phyloP scores from a whole-genome alignment of 2,113 vertebrate species.

The Mobula birostris region DNA sequence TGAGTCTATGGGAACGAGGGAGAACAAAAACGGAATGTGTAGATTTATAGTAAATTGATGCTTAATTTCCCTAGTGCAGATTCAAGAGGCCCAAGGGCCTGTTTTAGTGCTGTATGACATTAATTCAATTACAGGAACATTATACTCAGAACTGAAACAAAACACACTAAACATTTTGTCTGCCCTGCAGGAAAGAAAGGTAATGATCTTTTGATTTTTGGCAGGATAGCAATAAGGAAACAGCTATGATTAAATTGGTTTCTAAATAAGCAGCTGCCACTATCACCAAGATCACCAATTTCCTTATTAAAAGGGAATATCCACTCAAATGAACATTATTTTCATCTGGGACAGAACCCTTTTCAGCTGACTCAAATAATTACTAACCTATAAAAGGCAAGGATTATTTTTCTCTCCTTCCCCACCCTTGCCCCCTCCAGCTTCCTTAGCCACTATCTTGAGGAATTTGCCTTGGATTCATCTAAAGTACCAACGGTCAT shows the following conservation, averaged over 20 bases:
- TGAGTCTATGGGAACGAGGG: too few species aligned
- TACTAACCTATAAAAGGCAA: background rate
- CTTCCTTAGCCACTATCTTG: background rate
- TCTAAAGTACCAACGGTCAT: background rate
- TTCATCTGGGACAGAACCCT: background rate
- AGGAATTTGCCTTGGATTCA: background rate
- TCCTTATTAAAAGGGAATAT: background rate
- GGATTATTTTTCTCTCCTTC: too few species aligned
- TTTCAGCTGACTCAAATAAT: background rate
- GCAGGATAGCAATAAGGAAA: background rate
- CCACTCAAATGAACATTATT: conserved; percentile 1
- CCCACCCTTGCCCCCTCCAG: too few species aligned
- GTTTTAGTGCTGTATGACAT: too few species aligned
- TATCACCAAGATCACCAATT: background rate
- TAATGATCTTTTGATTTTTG: background rate
- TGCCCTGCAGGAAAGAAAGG: background rate
- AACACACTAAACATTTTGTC: background rate
- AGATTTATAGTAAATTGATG: too few species aligned
- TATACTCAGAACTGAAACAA: background rate
- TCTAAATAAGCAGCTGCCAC: background rate
- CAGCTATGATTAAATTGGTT: background rate
- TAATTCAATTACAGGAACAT: background rate
- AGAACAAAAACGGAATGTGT: too few species aligned
- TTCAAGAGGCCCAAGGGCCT: too few species aligned
- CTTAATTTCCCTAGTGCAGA: too few species aligned